Base-by-base conservation (phyloP, 2,113 vertebrate species). In the Rhinichthys klamathensis region DNA sequence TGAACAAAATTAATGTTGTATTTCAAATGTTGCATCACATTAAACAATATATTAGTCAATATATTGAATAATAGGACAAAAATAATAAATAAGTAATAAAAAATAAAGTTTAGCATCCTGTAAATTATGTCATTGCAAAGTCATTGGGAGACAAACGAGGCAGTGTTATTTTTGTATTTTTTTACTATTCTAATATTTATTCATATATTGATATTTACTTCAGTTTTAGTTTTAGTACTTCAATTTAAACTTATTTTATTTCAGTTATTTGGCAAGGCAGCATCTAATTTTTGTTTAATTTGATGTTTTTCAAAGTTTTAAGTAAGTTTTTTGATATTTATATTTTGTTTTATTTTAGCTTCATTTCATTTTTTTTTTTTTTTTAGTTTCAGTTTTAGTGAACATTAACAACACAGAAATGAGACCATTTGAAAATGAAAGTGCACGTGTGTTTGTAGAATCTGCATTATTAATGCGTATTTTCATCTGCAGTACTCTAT, bases 401-500 rank as follows among this genome's bases (percentile, higher is more conserved):
- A 30, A 12, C 23, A 44, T n/a, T 46, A 13, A n/a, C 11, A 6
- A 13, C 10, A n/a, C 41, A 46, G 13, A n/a, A 46, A 75, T 27
- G 0, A 18, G 15, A 75, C 25, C 15, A 4, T n/a, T 77, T 35
- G 0, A 38, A 32, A 65, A 41, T 63, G n/a, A 75, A 12, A 46
- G 60, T 32, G 25, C 21, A 18, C 21, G 4, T 41, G 61, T 49
- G 44, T 58, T 30, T 3, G 46, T 44, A 72, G 60, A 38, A 60
- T 32, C 35, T 80, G 5, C n/a, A 80, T 81, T 51, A 81, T 58
- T 76, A 54, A 46, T 54, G 7, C 32, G 11, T 58, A 56, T 16
- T 3, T 85, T 9, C 85, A 25, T 41, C 93, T 93, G 49, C 90
- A 99, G 98, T 98, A 96, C 90, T 98, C 98, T 86, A 95, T 99